phyloP scores from a whole-genome alignment of 2,797 vertebrate genomes.

The Synaphobranchus kaupii region DNA sequence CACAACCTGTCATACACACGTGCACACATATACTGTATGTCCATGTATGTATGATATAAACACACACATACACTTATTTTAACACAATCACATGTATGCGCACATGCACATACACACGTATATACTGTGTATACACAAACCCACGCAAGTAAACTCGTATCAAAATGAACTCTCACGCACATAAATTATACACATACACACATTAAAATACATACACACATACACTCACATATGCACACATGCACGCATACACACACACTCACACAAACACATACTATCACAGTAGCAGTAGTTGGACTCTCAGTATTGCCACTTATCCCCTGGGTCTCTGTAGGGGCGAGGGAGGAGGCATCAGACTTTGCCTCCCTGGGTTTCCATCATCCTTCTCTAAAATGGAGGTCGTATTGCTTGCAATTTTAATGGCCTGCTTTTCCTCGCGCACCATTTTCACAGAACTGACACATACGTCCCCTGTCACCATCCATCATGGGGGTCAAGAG shows the following conservation, averaged over 20 bases:
- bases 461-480: slow-evolving; percentile 20
- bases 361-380: slow-evolving; percentile 76
- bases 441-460: slow-evolving; percentile 57
- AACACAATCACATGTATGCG: neutral
- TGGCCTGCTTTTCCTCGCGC: slow-evolving; percentile 68
- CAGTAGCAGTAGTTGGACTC: slow-evolving; percentile 26
- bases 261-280: slow-evolving; percentile 30
- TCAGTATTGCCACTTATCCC: slow-evolving; percentile 52
- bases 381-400: slow-evolving; percentile 73
- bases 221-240: neutral
- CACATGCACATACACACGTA: neutral
- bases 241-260: slow-evolving; percentile 20
- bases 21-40: neutral
- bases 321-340: slow-evolving; percentile 45
- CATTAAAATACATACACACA: neutral
- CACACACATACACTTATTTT: neutral
- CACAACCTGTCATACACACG: slow-evolving; percentile 10
- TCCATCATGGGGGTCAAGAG: slow-evolving; percentile 43
- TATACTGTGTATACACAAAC: no score
- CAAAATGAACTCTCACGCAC: neutral
- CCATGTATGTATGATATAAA: neutral
- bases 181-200: slow-evolving; percentile 29
- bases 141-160: no score
- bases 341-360: slow-evolving; percentile 54
- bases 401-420: slow-evolving; percentile 67